phyloP scores from a whole-genome alignment of 2,888 invertebrate genomes.

The Troglohyphantes excavatus region DNA sequence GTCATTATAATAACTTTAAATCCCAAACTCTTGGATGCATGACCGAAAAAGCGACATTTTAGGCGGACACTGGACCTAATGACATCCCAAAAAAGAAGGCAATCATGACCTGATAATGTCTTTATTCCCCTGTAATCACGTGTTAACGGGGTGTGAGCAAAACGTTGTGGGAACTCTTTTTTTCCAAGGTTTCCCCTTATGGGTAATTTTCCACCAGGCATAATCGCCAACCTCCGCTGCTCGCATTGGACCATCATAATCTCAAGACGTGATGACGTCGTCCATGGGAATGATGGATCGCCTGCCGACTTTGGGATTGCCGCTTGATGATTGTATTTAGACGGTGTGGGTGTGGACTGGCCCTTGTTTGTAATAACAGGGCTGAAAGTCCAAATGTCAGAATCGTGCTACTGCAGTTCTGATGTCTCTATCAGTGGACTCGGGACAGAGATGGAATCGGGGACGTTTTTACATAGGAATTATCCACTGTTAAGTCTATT shows the following conservation, averaged over 20 bases:
- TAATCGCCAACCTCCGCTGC: too few species aligned
- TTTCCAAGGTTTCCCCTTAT: neutral
- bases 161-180: constrained; percentile 9
- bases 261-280: constrained; percentile 43
- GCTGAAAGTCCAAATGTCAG: constrained; percentile 28
- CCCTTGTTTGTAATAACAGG: constrained; percentile 40
- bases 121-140: constrained; percentile 36
- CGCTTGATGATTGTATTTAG: constrained; percentile 48
- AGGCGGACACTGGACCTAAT: constrained; percentile 31
- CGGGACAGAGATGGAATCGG: neutral
- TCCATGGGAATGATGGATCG: constrained; percentile 18
- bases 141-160: constrained; percentile 68
- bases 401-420: constrained; percentile 32
- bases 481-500: too few species aligned
- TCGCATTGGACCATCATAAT: neutral
- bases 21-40: constrained; percentile 29
- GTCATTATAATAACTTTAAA: constrained; percentile 35
- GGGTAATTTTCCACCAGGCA: neutral
- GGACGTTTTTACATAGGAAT: too few species aligned
- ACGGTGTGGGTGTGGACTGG: neutral
- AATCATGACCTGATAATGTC: constrained; percentile 1
- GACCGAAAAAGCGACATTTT: constrained; percentile 70
- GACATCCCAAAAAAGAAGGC: neutral
- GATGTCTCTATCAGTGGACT: constrained; percentile 15
- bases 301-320: neutral